Evolutionary conservation across 2,113 vertebrate genomes (phyloP).

Genomic region (Notarius quadriscutis): DNA sequence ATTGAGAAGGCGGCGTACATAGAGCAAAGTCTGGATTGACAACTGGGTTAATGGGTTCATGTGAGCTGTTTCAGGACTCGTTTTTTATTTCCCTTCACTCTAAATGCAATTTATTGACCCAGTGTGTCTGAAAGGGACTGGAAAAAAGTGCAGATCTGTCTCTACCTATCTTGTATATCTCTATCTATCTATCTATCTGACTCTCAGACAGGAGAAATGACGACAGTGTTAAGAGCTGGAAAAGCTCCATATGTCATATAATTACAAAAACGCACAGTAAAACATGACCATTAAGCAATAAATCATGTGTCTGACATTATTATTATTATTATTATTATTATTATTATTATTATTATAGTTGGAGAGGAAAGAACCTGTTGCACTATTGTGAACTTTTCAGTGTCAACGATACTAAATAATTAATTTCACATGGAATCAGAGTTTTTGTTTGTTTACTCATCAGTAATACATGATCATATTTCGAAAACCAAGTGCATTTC

Average conservation of each 20-base stretch:
- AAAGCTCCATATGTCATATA: background rate
- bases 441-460: too few relatives aligned
- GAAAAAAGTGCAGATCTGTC: conserved; percentile 12
- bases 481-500: too few relatives aligned
- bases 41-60: conserved; percentile 47
- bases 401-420: too few relatives aligned
- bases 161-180: conserved; percentile 17
- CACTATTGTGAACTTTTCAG: too few relatives aligned
- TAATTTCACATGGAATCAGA: too few relatives aligned
- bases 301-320: background rate
- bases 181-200: background rate
- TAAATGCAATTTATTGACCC: conserved; percentile 39
- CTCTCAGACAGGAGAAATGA: background rate
- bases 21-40: conserved; percentile 25
- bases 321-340: background rate
- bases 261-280: background rate
- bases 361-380: background rate
- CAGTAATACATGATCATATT: too few relatives aligned
- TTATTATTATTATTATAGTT: background rate
- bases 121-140: conserved; percentile 15
- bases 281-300: background rate
- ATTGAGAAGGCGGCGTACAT: conserved; percentile 4
- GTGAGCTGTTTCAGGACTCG: conserved; percentile 18
- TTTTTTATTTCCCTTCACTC: conserved; percentile 24
- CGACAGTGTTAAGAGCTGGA: background rate